Base-by-base conservation (phyloP, 2,797 vertebrate genomes). In the Dermochelys coriacea region DNA sequence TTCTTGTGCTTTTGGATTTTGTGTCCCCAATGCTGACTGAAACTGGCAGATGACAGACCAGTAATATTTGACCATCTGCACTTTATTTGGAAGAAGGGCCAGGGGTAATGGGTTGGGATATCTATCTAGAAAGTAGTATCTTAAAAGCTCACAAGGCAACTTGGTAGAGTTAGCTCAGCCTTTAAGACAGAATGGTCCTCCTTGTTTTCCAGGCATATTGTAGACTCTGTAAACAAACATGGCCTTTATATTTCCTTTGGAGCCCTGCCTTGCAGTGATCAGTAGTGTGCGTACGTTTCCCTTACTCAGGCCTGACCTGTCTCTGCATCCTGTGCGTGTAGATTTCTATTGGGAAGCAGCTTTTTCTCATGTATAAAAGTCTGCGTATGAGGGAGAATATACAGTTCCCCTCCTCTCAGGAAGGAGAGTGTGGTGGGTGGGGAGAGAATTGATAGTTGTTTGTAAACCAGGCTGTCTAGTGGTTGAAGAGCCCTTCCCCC, bases 61-160 rank as follows among this genome's bases (percentile, higher is more conserved):
- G 97, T 96, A 91, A 90, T 97, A 97, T 98, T 97, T 95, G 91
- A 97, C 98, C 98, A 96, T 98, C 98, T 97, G 98, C 98, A 98
- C 98, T 98, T 98, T 98, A 98, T 97, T 95, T 96, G 97, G 95
- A 98, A 97, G 84, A 84, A 85, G 47, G 52, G 41, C 31, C 6
- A 89, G 93, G 84, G 87, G 95, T 96, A 95, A 93, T 95, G 88
- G 95, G 86, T 49, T 92, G 90, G 82, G 93, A 49, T 88, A 87
- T 95, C 93, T 90, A 50, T 92, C 95, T 85, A 93, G 93, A 86
- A 88, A 91, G 92, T 86, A 93, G 79, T 88, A 92, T 94, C 95
- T 77, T 89, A 91, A 88, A 95, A 96, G 94, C 47, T 9, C 7
- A 94, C 88, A 93, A 93, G 94, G 95, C 94, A 15, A 92, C 84